These are phyloP conservation scores for Oostethus manadensis DNA, from an alignment of 2,113 vertebrate genomes.

Conservation along the genomic window DNA sequence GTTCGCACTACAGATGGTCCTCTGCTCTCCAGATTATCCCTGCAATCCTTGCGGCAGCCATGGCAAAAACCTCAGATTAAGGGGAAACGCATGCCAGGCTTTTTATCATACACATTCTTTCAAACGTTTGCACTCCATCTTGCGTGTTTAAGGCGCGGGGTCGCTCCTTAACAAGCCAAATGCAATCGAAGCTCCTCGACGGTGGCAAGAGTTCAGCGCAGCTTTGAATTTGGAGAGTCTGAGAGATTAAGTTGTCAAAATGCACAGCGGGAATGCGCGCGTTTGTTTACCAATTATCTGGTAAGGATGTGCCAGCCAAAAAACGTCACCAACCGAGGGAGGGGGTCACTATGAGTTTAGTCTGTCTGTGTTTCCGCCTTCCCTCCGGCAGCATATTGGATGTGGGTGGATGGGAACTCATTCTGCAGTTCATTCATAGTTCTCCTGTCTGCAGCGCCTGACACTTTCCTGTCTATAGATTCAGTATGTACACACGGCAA, in stretches of 20 bases:
- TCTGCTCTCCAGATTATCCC: conserved; percentile 21
- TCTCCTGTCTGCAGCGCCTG: conserved; percentile 4
- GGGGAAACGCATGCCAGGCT: too few species aligned
- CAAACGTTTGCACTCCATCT: too few species aligned
- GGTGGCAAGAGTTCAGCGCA: background rate
- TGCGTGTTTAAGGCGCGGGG: too few species aligned
- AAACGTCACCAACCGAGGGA: conserved; percentile 3
- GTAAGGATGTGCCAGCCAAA: conserved; percentile 5
- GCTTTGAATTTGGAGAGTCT: background rate
- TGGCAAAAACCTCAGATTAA: background rate
- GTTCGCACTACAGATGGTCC: background rate
- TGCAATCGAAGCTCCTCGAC: too few species aligned
- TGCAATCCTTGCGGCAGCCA: conserved; percentile 18
- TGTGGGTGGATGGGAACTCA: conserved; percentile 37
- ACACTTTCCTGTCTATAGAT: background rate
- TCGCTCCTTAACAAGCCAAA: background rate
- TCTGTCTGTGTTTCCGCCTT: conserved; percentile 17
- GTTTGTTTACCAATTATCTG: conserved; percentile 18
- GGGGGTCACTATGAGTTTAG: conserved; percentile 45
- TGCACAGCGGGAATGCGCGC: background rate
- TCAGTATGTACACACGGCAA: too few species aligned
- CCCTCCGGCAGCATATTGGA: conserved; percentile 16
- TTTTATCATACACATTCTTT: too few species aligned
- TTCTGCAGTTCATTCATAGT: conserved; percentile 42
- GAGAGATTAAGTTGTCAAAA: conserved; percentile 3